Evolutionary conservation across 2,888 invertebrate species (phyloP).

Genomic region (Lasioglossum oenotherae): DNA sequence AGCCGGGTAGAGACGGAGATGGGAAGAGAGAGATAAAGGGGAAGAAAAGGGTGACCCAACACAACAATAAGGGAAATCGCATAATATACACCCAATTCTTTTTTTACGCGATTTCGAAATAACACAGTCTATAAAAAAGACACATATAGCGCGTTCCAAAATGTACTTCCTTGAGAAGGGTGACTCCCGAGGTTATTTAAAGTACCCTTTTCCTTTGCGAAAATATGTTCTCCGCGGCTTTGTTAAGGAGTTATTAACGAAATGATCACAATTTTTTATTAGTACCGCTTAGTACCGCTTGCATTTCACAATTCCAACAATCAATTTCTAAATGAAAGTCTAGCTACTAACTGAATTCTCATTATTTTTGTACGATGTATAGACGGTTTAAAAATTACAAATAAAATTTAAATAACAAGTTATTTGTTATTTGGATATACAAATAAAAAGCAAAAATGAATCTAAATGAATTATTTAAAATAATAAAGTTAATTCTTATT

Average conservation of each 20-base stretch:
- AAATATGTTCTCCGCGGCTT: not conserved
- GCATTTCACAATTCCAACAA: not conserved
- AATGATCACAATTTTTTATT: not conserved
- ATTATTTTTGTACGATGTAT: not conserved
- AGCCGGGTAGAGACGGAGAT: not conserved
- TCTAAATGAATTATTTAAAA: too few species aligned
- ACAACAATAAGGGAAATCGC: constrained; percentile 31
- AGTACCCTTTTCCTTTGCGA: not conserved
- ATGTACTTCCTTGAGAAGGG: not conserved
- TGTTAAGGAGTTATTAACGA: not conserved
- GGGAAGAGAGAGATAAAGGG: too few species aligned
- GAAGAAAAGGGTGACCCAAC: not conserved
- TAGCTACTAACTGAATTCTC: not conserved
- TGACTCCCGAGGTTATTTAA: not conserved
- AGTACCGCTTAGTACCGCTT: not conserved
- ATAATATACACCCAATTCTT: not conserved
- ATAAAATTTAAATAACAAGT: too few species aligned
- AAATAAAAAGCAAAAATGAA: too few species aligned
- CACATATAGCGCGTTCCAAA: too few species aligned
- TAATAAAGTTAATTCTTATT: too few species aligned
- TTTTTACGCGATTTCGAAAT: not conserved
- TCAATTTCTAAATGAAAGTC: not conserved
- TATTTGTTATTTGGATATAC: too few species aligned
- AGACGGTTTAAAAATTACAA: not conserved
- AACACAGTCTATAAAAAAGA: not conserved